Conservation (phyloP, 2,888 invertebrate genomes). For the Cerastis leucographa region DNA sequence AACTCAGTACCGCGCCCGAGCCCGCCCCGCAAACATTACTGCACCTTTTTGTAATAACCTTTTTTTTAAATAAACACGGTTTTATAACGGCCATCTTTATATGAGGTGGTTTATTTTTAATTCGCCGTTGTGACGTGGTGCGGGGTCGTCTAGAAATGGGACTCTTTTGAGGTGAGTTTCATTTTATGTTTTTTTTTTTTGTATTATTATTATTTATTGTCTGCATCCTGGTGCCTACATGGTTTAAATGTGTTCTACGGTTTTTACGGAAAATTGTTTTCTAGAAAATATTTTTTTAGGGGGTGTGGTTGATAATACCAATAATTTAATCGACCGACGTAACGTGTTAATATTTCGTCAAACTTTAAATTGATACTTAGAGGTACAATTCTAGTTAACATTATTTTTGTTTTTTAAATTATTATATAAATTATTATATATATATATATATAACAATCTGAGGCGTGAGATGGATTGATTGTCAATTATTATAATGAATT, state of each 20-base stretch:
- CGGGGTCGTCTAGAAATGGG: constrained; percentile 81
- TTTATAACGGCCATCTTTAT: constrained; percentile 50
- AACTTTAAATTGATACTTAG: not conserved
- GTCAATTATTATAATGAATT: not conserved
- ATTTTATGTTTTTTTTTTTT: constrained; percentile 19
- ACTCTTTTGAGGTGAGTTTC: constrained; percentile 78
- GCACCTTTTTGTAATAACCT: constrained; percentile 57
- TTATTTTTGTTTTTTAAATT: not conserved
- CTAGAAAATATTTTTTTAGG: not conserved
- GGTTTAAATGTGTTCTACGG: not conserved
- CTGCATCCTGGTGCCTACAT: not conserved
- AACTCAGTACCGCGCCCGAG: constrained; percentile 77
- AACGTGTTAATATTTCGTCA: not conserved
- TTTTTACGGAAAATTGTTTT: not conserved
- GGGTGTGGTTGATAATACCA: constrained; percentile 34
- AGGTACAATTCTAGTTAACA: not conserved
- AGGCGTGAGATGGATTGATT: not conserved
- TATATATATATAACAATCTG: too few species aligned
- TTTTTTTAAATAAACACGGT: constrained; percentile 61
- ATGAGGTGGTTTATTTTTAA: constrained; percentile 53
- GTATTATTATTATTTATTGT: not conserved
- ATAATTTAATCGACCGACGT: constrained; percentile 18
- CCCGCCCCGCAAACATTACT: constrained; percentile 57
- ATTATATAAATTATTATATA: too few species aligned
- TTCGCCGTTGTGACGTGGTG: constrained; percentile 63